phyloP scores from a whole-genome alignment of 2,113 vertebrate genomes.

The Lasiurus borealis region DNA sequence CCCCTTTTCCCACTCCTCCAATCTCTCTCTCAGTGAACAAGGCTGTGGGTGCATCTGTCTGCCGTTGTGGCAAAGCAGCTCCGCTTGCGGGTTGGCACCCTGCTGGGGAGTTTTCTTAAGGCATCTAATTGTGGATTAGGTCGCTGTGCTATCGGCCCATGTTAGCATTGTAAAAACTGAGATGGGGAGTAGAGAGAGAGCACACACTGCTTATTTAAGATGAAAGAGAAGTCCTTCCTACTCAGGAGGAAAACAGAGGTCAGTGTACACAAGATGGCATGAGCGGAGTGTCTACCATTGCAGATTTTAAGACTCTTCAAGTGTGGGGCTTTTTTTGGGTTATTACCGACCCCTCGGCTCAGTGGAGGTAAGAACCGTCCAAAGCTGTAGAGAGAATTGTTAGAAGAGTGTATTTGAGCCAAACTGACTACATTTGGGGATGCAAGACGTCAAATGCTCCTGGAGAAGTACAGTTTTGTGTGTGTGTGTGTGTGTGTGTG shows the following conservation, averaged over 20 bases:
- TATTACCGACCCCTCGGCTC: neutral
- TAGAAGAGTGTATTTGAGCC: neutral
- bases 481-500: too few relatives aligned
- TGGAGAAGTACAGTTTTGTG: neutral
- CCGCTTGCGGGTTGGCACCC: neutral
- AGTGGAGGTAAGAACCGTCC: neutral
- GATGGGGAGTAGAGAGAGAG: neutral
- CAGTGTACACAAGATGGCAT: neutral
- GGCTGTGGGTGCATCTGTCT: neutral
- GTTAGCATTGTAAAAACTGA: neutral
- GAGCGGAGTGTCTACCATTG: neutral
- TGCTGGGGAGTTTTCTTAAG: conserved; percentile 35
- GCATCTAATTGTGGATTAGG: neutral
- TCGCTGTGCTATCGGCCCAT: neutral
- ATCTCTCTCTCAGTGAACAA: conserved; percentile 1
- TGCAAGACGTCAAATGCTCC: neutral
- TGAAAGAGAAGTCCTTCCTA: neutral
- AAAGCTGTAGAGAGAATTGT: neutral
- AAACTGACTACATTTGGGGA: neutral
- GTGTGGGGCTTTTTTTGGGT: conserved; percentile 22
- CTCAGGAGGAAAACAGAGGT: neutral
- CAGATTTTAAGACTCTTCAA: neutral
- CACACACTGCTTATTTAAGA: neutral
- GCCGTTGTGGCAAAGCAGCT: neutral
- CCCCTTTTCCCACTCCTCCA: neutral